Percentiles rank a stretch among this genome's conserved stretches.
These are phyloP conservation scores for Drosophila hydei DNA, from an alignment of 1,140 invertebrate genomes.

Conservation along the genomic window DNA sequence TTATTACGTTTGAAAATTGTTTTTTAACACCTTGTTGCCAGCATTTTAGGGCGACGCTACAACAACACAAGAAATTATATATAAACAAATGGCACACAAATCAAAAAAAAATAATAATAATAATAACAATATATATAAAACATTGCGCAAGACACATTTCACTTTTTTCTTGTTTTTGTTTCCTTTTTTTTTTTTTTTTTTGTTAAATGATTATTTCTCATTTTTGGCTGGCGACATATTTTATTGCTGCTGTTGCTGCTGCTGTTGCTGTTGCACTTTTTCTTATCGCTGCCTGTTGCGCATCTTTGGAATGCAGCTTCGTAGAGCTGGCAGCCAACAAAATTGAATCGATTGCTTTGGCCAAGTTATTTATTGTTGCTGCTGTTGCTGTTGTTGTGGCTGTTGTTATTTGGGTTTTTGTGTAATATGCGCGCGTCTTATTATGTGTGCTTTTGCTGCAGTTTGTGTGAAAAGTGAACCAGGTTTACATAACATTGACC, in stretches of 20 bases:
- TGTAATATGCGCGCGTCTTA: slow-evolving; percentile 69
- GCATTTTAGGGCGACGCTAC: slow-evolving; percentile 45
- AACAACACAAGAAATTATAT: slow-evolving; percentile 24
- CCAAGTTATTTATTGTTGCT: slow-evolving; percentile 66
- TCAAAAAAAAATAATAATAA: slow-evolving; percentile 20
- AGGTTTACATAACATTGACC: slow-evolving; percentile 82
- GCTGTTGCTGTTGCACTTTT: slow-evolving; percentile 54
- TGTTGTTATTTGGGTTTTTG: slow-evolving; percentile 75
- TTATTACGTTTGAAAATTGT: slow-evolving; percentile 44
- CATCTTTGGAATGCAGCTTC: slow-evolving; percentile 75
- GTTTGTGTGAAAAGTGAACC: slow-evolving; percentile 72
- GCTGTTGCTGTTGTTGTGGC: slow-evolving; percentile 35
- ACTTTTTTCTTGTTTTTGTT: slow-evolving; percentile 7
- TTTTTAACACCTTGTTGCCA: slow-evolving; percentile 55
- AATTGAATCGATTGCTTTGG: slow-evolving; percentile 78
- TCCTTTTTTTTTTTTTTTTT: slow-evolving; percentile 4
- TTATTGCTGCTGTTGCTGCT: not conserved
- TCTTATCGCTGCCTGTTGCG: slow-evolving; percentile 61
- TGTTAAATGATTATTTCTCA: slow-evolving; percentile 68
- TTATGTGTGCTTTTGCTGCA: slow-evolving; percentile 56
- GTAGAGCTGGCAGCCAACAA: slow-evolving; percentile 32
- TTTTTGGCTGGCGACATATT: slow-evolving; percentile 63
- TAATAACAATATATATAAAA: not conserved
- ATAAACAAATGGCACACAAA: slow-evolving; percentile 30
- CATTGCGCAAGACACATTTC: slow-evolving; percentile 44